Evolutionary conservation across 2,113 vertebrate species (phyloP).

Genomic region (Bambusicola thoracicus): DNA sequence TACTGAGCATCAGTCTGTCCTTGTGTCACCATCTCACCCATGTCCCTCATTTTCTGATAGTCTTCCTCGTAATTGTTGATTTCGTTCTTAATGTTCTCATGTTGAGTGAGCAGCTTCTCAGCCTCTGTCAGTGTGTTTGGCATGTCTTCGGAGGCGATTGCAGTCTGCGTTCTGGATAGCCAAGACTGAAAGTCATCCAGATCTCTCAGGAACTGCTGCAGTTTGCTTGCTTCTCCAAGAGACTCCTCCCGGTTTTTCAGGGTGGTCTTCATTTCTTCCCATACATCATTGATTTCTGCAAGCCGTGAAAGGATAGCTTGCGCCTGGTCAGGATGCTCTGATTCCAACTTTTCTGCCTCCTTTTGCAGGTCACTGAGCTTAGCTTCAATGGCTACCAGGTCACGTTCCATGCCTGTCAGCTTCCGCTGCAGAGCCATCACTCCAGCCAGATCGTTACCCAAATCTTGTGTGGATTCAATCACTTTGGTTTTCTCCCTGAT

Average conservation of each 20-base stretch:
- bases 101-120: slow-evolving; percentile 96
- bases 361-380: slow-evolving; percentile 94
- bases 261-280: slow-evolving; percentile 97
- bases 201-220: slow-evolving; percentile 97
- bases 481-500: slow-evolving; percentile 99
- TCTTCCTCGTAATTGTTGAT: slow-evolving; percentile 98
- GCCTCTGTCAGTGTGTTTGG: slow-evolving; percentile 94
- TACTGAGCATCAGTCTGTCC: slow-evolving; percentile 97
- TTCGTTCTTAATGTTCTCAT: slow-evolving; percentile 97
- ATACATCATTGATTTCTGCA: slow-evolving; percentile 90
- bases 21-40: slow-evolving; percentile 99
- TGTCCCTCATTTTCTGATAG: slow-evolving; percentile 99
- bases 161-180: slow-evolving; percentile 96
- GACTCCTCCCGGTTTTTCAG: slow-evolving; percentile 95
- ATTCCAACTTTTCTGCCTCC: slow-evolving; percentile 90
- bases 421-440: slow-evolving; percentile 99
- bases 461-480: slow-evolving; percentile 97
- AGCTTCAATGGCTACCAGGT: slow-evolving; percentile 94
- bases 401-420: slow-evolving; percentile 96
- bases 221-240: slow-evolving; percentile 96
- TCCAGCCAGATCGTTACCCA: slow-evolving; percentile 95
- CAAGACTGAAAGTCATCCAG: slow-evolving; percentile 99
- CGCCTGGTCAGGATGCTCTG: slow-evolving; percentile 93
- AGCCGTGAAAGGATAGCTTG: slow-evolving; percentile 92
- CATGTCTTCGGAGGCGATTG: slow-evolving; percentile 97